These are phyloP conservation scores for Mormyrus iriodes DNA, from an alignment of 2,113 vertebrate species.

Conservation along the genomic window DNA sequence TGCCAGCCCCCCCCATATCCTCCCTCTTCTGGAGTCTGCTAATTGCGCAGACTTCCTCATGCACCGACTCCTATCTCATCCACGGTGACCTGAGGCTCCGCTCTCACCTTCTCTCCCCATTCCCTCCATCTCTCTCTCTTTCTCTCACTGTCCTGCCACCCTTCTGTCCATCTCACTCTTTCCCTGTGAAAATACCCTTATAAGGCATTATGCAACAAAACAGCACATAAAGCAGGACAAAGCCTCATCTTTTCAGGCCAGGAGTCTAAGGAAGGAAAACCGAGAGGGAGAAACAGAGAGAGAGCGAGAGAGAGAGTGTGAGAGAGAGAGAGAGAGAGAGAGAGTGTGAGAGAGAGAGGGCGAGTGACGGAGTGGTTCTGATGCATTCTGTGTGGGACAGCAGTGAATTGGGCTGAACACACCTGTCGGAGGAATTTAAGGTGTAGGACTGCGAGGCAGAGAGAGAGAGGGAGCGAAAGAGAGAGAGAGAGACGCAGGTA, in stretches of 20 bases:
- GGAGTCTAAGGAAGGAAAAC: neutral
- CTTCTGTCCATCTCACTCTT: neutral
- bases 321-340: neutral
- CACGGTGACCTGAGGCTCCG: neutral
- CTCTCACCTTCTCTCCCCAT: neutral
- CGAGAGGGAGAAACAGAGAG: neutral
- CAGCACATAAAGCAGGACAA: neutral
- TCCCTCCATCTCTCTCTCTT: neutral
- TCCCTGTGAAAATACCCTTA: neutral
- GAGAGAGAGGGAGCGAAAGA: neutral
- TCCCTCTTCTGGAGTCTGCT: neutral
- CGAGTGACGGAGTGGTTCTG: neutral
- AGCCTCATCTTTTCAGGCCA: neutral
- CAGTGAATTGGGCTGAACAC: neutral
- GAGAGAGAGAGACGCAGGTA: neutral
- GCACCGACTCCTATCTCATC: neutral
- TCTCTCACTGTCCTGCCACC: neutral
- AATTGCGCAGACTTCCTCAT: neutral
- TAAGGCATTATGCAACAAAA: constrained; percentile 14
- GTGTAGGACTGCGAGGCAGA: neutral
- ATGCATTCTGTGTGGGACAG: neutral
- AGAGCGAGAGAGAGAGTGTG: neutral
- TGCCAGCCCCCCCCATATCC: neutral
- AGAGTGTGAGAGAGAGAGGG: neutral
- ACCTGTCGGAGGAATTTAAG: neutral